These are phyloP conservation scores for Cyanoderma ruficeps DNA, from an alignment of 2,113 vertebrate genomes.

Conservation along the genomic window DNA sequence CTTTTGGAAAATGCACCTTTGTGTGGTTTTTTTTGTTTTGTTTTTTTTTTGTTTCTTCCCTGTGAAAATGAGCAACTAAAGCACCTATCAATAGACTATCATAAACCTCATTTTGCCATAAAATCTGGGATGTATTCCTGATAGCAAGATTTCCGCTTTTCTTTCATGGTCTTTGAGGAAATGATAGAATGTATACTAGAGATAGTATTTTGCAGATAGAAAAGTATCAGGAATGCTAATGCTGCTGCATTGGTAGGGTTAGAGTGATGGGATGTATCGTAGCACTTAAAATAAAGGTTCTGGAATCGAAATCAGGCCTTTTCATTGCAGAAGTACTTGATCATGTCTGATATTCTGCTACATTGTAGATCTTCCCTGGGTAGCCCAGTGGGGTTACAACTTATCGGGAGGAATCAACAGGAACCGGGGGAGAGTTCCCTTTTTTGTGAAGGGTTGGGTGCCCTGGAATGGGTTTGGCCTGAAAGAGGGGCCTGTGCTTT, in stretches of 20 bases:
- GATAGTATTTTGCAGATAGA: neutral
- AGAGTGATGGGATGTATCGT: neutral
- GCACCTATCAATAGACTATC: neutral
- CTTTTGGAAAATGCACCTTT: neutral
- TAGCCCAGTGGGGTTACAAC: rapidly evolving
- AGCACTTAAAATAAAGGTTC: neutral
- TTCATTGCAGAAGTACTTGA: neutral
- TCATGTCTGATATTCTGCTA: neutral
- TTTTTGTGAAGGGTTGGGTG: neutral
- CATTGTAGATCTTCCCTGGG: neutral
- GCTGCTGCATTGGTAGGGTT: neutral
- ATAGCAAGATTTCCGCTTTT: neutral
- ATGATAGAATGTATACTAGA: neutral
- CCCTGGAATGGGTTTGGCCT: neutral
- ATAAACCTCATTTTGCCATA: neutral
- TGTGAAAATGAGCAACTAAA: neutral
- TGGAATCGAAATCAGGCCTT: neutral
- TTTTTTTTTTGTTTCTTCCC: too few relatives aligned
- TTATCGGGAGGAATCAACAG: rapidly evolving
- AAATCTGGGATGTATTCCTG: neutral
- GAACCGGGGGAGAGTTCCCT: rapidly evolving
- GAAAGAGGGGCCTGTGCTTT: neutral
- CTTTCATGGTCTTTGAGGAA: neutral
- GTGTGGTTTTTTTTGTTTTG: too few relatives aligned
- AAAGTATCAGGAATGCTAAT: neutral